These are phyloP conservation scores for Drosophila mulleri DNA, from an alignment of 2,888 invertebrate species.

Conservation along the genomic window DNA sequence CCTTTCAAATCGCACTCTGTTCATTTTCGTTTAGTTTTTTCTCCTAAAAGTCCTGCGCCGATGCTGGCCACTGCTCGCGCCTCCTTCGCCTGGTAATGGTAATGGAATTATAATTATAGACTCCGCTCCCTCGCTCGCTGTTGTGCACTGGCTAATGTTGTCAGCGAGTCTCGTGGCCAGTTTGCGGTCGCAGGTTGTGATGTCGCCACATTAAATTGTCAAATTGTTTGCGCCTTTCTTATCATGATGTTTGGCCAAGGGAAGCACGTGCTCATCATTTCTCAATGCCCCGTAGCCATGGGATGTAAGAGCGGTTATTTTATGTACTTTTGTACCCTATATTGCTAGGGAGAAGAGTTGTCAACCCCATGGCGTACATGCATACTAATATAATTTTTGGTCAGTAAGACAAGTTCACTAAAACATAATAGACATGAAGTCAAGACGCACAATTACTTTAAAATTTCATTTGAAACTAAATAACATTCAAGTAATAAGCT, in stretches of 20 bases:
- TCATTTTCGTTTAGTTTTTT: slow-evolving; percentile 46
- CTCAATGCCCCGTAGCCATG: slow-evolving; percentile 7
- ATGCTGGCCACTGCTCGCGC: slow-evolving; percentile 49
- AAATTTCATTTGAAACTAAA: background rate
- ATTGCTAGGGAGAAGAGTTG: background rate
- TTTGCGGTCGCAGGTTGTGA: slow-evolving; percentile 53
- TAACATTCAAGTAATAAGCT: background rate
- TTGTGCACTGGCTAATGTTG: slow-evolving; percentile 76
- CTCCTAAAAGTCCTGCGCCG: slow-evolving; percentile 36
- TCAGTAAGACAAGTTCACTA: too few species aligned
- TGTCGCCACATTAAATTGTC: slow-evolving; percentile 82
- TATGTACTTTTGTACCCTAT: background rate
- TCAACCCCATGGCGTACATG: background rate
- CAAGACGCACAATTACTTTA: background rate
- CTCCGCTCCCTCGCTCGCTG: slow-evolving; percentile 59
- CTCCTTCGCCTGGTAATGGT: slow-evolving; percentile 67
- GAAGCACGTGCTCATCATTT: slow-evolving; percentile 68
- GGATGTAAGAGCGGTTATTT: background rate
- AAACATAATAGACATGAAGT: background rate
- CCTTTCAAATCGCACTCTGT: slow-evolving; percentile 76
- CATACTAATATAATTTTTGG: too few species aligned
- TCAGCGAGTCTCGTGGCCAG: slow-evolving; percentile 57
- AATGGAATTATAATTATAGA: slow-evolving; percentile 84
- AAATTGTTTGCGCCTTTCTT: slow-evolving; percentile 81
- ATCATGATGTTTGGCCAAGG: slow-evolving; percentile 57